Conservation (phyloP, 1,140 invertebrate genomes). For the Stegodyphus mimosarum region DNA sequence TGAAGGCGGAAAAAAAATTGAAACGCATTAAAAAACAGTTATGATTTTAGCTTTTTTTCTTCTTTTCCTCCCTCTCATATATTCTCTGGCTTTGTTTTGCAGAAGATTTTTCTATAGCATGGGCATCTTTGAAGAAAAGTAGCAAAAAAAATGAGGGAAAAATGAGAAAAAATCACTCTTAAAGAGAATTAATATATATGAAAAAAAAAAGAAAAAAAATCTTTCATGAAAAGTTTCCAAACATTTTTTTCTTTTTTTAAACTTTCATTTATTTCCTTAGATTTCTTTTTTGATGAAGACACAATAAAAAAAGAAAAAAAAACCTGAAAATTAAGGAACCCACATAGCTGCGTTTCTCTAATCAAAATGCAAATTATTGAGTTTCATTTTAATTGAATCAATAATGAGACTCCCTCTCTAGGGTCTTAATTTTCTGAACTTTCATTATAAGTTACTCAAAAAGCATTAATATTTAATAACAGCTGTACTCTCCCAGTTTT, state of each 20-base stretch:
- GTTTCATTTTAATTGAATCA: conserved; percentile 59
- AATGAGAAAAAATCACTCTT: not conserved
- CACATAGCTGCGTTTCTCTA: conserved; percentile 36
- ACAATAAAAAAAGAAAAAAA: conserved; percentile 13
- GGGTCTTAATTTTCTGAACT: conserved; percentile 49
- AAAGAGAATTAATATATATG: conserved; percentile 13
- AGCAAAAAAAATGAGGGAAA: conserved; percentile 15
- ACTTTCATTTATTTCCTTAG: conserved; percentile 15
- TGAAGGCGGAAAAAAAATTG: conserved; percentile 3
- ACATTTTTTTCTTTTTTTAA: conserved; percentile 14
- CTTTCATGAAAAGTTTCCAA: conserved; percentile 24
- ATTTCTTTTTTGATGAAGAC: conserved; percentile 5
- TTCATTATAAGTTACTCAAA: conserved; percentile 25
- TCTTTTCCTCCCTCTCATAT: conserved; percentile 34
- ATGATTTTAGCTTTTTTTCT: conserved; percentile 49
- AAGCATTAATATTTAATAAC: conserved; percentile 17
- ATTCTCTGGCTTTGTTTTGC: conserved; percentile 41
- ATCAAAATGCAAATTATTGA: conserved; percentile 59
- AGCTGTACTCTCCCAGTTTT: not conserved
- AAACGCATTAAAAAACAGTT: conserved; percentile 61
- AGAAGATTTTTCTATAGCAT: conserved; percentile 35
- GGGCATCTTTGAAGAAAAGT: not conserved
- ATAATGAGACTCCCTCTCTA: conserved; percentile 20
- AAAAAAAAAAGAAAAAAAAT: conserved; percentile 18
- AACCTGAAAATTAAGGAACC: conserved; percentile 37